A percentile compares a stretch with the other conserved stretches of the same genome.
Evolutionary conservation across 2,888 invertebrate species (phyloP).

Genomic region (Mellilla xanthometata): DNA sequence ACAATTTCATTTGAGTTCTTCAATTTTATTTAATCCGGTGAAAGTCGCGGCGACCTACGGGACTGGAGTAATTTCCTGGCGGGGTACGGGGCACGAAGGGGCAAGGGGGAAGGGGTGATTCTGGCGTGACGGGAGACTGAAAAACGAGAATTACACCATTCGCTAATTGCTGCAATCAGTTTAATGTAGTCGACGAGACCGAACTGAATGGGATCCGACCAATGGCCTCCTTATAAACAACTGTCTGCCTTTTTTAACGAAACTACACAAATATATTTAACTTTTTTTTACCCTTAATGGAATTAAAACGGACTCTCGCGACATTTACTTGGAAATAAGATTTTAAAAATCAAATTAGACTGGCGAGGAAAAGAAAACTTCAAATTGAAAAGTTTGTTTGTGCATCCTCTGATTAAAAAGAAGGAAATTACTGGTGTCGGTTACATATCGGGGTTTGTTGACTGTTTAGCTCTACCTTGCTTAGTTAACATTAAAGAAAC

Average conservation of each 20-base stretch:
- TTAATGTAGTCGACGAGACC: conserved; percentile 78
- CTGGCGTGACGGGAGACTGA: conserved; percentile 46
- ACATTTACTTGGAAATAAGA: conserved; percentile 23
- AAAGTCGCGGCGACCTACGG: conserved; percentile 68
- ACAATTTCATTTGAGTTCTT: conserved; percentile 73
- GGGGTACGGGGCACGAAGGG: conserved; percentile 41
- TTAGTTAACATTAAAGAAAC: too few relatives aligned
- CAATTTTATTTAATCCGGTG: conserved; percentile 74
- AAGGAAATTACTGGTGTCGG: background rate
- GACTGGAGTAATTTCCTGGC: conserved; percentile 74
- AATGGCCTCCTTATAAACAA: conserved; percentile 62
- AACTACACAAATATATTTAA: conserved; percentile 22
- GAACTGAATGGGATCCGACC: conserved; percentile 60
- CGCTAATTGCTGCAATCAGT: conserved; percentile 81
- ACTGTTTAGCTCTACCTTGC: too few relatives aligned
- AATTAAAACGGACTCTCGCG: conserved; percentile 23
- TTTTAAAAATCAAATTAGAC: conserved; percentile 22
- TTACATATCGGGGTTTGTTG: background rate
- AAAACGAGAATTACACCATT: conserved; percentile 80
- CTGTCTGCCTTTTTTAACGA: conserved; percentile 40
- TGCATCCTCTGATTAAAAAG: conserved; percentile 14
- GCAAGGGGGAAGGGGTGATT: conserved; percentile 39
- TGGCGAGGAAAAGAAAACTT: conserved; percentile 7
- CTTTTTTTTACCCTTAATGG: conserved; percentile 19
- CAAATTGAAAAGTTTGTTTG: conserved; percentile 19